A percentile compares a stretch with the other conserved stretches of the same genome.
Evolutionary conservation across 2,888 invertebrate genomes (phyloP).

Genomic region (Panopea generosa): DNA sequence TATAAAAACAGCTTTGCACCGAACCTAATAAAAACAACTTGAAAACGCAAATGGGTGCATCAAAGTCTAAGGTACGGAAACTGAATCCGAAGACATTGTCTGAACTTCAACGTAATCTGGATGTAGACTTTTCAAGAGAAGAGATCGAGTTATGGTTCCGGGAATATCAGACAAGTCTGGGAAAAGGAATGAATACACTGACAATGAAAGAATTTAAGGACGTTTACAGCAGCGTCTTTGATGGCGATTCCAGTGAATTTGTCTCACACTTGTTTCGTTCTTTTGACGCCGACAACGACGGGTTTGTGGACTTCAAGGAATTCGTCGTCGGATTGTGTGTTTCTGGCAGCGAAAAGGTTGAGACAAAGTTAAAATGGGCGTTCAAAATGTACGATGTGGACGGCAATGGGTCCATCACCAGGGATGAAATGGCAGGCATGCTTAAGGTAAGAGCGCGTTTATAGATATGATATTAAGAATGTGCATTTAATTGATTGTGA

Average conservation of each 20-base stretch:
- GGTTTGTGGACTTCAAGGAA: slow-evolving; percentile 59
- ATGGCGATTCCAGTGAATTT: slow-evolving; percentile 45
- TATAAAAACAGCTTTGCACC: no score
- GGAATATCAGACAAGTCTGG: slow-evolving; percentile 44
- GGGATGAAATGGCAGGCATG: slow-evolving; percentile 65
- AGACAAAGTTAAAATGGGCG: slow-evolving; percentile 67
- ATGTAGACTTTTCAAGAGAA: slow-evolving; percentile 60
- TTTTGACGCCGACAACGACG: slow-evolving; percentile 50
- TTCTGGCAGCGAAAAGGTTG: slow-evolving; percentile 50
- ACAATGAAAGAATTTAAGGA: slow-evolving; percentile 46
- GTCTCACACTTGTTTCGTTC: slow-evolving; percentile 52
- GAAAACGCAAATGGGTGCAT: slow-evolving; percentile 57
- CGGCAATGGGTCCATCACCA: slow-evolving; percentile 64
- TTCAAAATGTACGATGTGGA: slow-evolving; percentile 70
- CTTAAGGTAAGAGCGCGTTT: slow-evolving; percentile 49
- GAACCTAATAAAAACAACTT: no score
- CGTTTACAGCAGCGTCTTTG: slow-evolving; percentile 52
- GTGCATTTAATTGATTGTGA: no score
- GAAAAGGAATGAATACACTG: slow-evolving; percentile 31
- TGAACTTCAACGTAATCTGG: slow-evolving; percentile 54
- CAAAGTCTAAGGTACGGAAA: slow-evolving; percentile 51
- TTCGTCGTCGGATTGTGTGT: slow-evolving; percentile 58
- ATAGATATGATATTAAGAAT: no score
- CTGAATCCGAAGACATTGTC: slow-evolving; percentile 58
- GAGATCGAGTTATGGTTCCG: slow-evolving; percentile 64